A percentile compares a stretch with the other conserved stretches of the same genome.
Evolutionary conservation across 2,113 vertebrate genomes (phyloP).

Genomic region (Nycticryphes semicollaris): DNA sequence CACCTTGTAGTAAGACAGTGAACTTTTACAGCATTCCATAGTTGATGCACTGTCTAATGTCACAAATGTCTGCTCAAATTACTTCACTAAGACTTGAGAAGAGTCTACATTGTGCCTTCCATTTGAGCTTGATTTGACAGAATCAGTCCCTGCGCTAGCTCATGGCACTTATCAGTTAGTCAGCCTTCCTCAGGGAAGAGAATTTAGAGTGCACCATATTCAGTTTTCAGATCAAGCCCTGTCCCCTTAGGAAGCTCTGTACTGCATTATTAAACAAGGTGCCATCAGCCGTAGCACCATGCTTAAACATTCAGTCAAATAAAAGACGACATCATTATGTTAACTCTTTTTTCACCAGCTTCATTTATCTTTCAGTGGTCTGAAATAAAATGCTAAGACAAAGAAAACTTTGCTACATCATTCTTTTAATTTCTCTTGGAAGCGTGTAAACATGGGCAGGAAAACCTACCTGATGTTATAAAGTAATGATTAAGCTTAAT

Average conservation of each 20-base stretch:
- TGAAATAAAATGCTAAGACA: not conserved
- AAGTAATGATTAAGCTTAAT: not conserved
- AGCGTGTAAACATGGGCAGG: not conserved
- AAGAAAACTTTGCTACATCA: not conserved
- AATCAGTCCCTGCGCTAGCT: conserved; percentile 82
- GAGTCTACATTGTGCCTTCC: conserved; percentile 78
- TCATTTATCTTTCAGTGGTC: not conserved
- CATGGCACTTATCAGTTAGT: conserved; percentile 88
- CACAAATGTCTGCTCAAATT: conserved; percentile 86
- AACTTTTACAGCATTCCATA: conserved; percentile 79
- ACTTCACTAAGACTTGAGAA: conserved; percentile 79
- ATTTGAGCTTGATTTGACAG: conserved; percentile 84
- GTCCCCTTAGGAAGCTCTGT: conserved; percentile 77
- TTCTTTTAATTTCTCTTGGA: not conserved
- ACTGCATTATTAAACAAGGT: conserved; percentile 84
- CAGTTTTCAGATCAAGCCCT: conserved; percentile 79
- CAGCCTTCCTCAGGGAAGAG: conserved; percentile 77
- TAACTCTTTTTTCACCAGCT: conserved; percentile 68
- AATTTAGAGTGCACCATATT: conserved; percentile 86
- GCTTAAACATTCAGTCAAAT: conserved; percentile 82
- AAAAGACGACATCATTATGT: conserved; percentile 70
- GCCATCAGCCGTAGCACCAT: conserved; percentile 77
- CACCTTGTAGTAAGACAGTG: conserved; percentile 75
- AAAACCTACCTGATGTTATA: not conserved
- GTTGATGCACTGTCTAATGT: conserved; percentile 88